phyloP scores from a whole-genome alignment of 2,888 invertebrate species.

The Thecophora atra region DNA sequence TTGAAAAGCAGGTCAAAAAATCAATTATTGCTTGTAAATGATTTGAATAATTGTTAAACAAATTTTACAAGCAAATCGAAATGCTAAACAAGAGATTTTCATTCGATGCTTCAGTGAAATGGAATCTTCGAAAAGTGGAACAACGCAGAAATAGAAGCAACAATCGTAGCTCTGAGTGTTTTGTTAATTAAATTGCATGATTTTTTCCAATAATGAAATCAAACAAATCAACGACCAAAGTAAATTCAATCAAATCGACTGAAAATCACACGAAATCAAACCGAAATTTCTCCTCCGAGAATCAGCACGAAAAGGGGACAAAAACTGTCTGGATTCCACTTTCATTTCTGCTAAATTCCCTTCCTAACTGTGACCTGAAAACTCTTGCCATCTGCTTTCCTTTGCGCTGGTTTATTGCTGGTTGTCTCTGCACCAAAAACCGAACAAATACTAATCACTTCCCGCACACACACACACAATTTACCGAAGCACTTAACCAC shows the following conservation, averaged over 20 bases:
- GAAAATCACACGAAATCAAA: conserved; percentile 16
- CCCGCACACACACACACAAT: conserved; percentile 33
- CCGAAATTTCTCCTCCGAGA: not conserved
- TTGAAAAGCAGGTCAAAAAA: not conserved
- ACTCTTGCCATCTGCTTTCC: not conserved
- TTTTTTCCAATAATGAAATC: conserved; percentile 15
- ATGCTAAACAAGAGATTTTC: too few species aligned
- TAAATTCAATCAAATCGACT: conserved; percentile 29
- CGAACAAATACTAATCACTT: conserved; percentile 36
- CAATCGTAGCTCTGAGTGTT: not conserved
- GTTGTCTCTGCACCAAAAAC: not conserved
- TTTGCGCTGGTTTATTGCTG: not conserved
- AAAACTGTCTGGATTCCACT: not conserved
- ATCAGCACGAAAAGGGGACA: not conserved
- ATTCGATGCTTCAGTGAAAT: not conserved
- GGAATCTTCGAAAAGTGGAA: not conserved
- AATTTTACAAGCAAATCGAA: too few species aligned
- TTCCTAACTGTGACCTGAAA: not conserved
- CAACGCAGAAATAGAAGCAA: not conserved
- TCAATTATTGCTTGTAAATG: not conserved
- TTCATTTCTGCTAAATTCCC: not conserved
- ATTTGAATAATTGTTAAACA: too few species aligned
- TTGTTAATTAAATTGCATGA: conserved; percentile 8
- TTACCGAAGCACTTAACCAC: conserved; percentile 35
- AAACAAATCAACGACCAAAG: conserved; percentile 29